Evolutionary conservation across 2,113 vertebrate genomes (phyloP).

Genomic region (Ciconia stormi): DNA sequence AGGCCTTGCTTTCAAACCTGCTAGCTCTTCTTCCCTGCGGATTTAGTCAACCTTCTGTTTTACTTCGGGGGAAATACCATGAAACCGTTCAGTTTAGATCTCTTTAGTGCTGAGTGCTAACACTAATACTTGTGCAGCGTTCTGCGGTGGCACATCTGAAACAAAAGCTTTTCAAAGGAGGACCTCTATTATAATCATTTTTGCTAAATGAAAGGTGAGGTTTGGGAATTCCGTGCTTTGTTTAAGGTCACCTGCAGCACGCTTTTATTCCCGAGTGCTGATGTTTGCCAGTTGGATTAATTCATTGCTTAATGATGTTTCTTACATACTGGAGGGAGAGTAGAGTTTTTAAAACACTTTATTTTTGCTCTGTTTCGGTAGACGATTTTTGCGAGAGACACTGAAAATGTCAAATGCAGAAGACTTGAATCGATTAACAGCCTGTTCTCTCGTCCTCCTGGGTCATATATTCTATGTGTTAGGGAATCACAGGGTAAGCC

Average conservation of each 20-base stretch:
- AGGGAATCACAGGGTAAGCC: constrained; percentile 93
- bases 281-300: not conserved
- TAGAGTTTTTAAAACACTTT: not conserved
- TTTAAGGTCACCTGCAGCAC: not conserved
- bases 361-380: constrained; percentile 25
- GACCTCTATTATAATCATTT: not conserved
- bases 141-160: not conserved
- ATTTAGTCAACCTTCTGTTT: not conserved
- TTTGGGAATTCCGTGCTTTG: not conserved
- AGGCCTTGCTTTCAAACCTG: not conserved
- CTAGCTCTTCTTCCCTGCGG: not conserved
- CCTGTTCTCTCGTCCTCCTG: constrained; percentile 94
- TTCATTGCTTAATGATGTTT: not conserved
- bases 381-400: constrained; percentile 94
- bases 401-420: constrained; percentile 99
- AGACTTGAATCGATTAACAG: constrained; percentile 94
- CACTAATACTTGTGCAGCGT: accelerated
- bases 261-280: accelerated
- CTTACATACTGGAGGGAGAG: not conserved
- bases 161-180: not conserved
- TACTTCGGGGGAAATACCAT: too few relatives aligned
- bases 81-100: not conserved
- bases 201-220: not conserved
- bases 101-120: not conserved
- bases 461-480: constrained; percentile 98